Evolutionary conservation across 2,113 vertebrate genomes (phyloP), one percentile per base, ranked within the genome.

Genomic region (Catharus fuscescens): DNA sequence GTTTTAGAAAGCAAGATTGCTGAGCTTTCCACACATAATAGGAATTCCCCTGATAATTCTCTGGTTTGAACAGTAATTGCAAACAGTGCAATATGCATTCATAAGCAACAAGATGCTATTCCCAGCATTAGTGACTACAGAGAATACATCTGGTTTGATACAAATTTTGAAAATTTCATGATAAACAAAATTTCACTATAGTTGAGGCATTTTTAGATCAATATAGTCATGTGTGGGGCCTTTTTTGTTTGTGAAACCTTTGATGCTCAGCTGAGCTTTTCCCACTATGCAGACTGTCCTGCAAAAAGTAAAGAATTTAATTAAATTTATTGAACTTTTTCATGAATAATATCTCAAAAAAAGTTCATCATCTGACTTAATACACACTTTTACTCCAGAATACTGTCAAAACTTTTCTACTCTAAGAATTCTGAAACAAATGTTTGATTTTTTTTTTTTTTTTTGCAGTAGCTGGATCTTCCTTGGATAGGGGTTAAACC

Each of bases 121-220:
- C 53, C 19, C 38, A 92, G 18, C 31, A 59, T 81, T 95, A 86
- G 29, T 62, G 25, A 76, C 76, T 88, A 77, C 48, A 70, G 62
- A 96, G 29, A 65, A 78, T 84, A 77, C 36, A 47, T 69, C 79
- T 93, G 19, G 72, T 89, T 97, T 81, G 60, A 96, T 89, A 16
- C 5, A 90, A 34, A 64, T 88, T 94, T 93, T 84, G 28, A 91
- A 96, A 73, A 79, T 60, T 44, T 91, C 4, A 12, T 38, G 24
- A 65, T 59, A 71, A 93, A 96, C n/a, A 70, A 12, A 48, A 47
- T 83, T 79, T 86, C 36, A 50, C 9, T 12, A 44, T 16, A 88
- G n/a, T 31, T 67, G 29, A 44, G 29, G 13, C 18, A 34, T 87
- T 79, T 72, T 91, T 90, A 60, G 34, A 90, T 83, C 61, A 71